Base-by-base conservation (phyloP, 2,113 vertebrate genomes). In the Siniperca chuatsi region DNA sequence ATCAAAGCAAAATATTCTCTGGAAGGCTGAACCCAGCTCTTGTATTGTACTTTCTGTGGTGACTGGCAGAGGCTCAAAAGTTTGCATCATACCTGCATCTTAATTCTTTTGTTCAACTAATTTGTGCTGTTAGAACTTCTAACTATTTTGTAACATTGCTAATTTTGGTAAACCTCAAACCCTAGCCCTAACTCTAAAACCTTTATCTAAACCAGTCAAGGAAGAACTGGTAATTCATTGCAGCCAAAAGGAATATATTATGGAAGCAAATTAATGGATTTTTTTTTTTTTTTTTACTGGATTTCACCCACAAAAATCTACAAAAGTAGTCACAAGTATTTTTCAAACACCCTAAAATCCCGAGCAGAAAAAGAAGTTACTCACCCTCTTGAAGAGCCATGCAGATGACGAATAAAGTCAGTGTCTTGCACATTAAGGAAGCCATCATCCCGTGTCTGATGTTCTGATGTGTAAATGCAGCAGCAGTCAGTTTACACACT, bases 361-460 rank as follows among this genome's bases (percentile, higher is more conserved):
- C 0, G 61, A 6, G 6, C 4, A 6, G 42, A 61, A 33, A 60
- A 23, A 21, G 52, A 74, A 46, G 44, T 46, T 48, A 78, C 94
- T 92, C 82, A 96, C 96, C 94, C 37, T 95, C 87, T 50, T 94
- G 86, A 57, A 95, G 83, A 81, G 90, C 35, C 70, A 90, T 72
- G 70, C 88, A 86, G 83, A 95, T 65, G 77, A 94, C 10, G 13
- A 79, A 8, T 1, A 93, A 62, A 66, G 88, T 46, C 70, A 96
- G 48, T 2, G 75, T 61, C 42, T 70, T 91, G 82, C 33, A 72
- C 9, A 79, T 66, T 10, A 87, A 87, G 8, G 87, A 81, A 79
- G 84, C 78, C 95, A 95, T 95, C 64, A 64, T 78, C 44, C 1
- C 8, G 60, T 46, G 33, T 68, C 12, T 48, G 48, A 74, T 62